Evolutionary conservation across 2,888 invertebrate species (phyloP).

Genomic region (Glomeris marginata): DNA sequence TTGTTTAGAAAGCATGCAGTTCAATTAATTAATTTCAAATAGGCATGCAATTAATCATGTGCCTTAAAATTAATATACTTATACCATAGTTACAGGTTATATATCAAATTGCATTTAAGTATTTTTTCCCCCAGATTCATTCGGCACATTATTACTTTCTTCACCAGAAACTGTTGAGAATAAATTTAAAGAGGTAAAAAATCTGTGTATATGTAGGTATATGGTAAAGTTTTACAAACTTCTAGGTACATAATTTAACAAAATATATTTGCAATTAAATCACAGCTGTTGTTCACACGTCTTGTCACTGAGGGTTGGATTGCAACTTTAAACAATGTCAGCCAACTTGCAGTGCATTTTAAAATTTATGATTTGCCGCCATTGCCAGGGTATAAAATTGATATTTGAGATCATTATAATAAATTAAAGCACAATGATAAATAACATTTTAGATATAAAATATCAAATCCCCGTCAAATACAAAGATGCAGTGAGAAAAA

Average conservation of each 20-base stretch:
- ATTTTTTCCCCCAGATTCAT: background rate
- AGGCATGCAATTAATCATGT: too few relatives aligned
- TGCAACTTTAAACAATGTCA: background rate
- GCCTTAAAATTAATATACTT: background rate
- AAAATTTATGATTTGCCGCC: background rate
- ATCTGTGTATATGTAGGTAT: too few relatives aligned
- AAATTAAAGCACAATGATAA: too few relatives aligned
- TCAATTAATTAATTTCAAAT: too few relatives aligned
- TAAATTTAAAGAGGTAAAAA: too few relatives aligned
- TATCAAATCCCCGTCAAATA: too few relatives aligned
- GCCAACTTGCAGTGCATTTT: constrained; percentile 3
- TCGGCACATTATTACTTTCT: too few relatives aligned
- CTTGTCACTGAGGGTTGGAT: background rate
- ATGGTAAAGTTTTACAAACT: too few relatives aligned
- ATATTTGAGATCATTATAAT: background rate
- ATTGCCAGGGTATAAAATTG: constrained; percentile 5
- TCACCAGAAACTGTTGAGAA: too few relatives aligned
- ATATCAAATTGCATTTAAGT: constrained; percentile 1
- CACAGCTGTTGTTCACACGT: background rate
- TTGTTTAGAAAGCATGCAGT: too few relatives aligned
- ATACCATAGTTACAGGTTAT: background rate
- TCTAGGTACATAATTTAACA: background rate
- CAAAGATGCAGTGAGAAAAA: too few relatives aligned
- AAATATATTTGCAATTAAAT: background rate
- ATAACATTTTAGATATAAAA: too few relatives aligned